Evolutionary conservation across 2,888 invertebrate genomes (phyloP).

Genomic region (Ecliptopera silaceata): DNA sequence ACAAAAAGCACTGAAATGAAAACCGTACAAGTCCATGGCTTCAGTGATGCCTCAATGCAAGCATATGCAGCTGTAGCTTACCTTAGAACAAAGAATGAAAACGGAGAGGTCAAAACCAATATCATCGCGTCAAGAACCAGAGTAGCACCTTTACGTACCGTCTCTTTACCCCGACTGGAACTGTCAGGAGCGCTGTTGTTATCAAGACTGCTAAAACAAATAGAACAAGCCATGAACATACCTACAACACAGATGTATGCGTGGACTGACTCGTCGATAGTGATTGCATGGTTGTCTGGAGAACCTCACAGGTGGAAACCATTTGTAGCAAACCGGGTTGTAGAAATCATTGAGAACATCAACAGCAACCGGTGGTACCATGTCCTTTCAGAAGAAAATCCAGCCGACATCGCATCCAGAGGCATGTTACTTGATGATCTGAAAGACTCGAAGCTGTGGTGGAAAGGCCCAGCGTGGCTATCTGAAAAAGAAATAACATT

Average conservation of each 20-base stretch:
- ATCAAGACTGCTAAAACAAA: neutral
- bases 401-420: neutral
- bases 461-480: neutral
- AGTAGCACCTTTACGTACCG: neutral
- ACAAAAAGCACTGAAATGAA: neutral
- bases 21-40: neutral
- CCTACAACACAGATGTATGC: neutral
- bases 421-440: neutral
- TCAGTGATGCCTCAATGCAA: neutral
- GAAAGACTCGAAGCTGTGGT: neutral
- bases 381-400: neutral
- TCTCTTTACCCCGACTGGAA: neutral
- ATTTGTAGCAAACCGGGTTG: neutral
- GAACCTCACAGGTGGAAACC: neutral
- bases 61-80: neutral
- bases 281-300: neutral
- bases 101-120: neutral
- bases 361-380: neutral
- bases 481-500: too few species aligned
- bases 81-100: neutral
- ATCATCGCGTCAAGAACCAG: neutral
- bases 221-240: neutral
- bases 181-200: neutral
- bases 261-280: neutral
- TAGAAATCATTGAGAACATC: neutral